Percentiles rank a stretch among this genome's conserved stretches.
Conservation (phyloP, 1,140 invertebrate species). For the Zaprionus camerounensis region DNA sequence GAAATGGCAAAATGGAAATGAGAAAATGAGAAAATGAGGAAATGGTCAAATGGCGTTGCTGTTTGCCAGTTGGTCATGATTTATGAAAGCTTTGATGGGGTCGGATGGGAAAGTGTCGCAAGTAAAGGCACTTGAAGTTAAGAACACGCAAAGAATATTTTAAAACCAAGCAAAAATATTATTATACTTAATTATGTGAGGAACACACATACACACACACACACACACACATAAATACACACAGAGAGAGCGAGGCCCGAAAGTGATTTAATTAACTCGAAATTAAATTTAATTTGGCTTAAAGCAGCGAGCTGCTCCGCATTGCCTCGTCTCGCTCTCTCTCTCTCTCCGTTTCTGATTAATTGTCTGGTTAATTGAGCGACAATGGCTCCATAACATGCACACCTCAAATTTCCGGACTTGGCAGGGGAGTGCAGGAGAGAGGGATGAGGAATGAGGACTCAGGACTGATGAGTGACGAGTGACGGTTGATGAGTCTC, state of each 20-base stretch:
- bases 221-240: background rate
- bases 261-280: constrained; percentile 43
- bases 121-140: background rate
- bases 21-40: background rate
- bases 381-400: constrained; percentile 40
- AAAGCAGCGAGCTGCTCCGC: constrained; percentile 12
- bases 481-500: background rate
- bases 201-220: background rate
- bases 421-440: background rate
- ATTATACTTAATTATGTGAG: background rate
- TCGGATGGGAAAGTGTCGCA: too few relatives aligned
- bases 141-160: background rate
- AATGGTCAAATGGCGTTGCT: background rate
- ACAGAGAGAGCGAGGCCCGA: constrained; percentile 1
- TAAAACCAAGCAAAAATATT: background rate
- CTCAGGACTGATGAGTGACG: background rate
- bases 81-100: background rate
- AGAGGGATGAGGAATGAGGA: background rate
- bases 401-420: constrained; percentile 29
- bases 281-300: constrained; percentile 52
- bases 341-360: constrained; percentile 38
- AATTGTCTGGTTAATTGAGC: constrained; percentile 65
- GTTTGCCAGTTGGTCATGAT: background rate
- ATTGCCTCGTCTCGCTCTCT: background rate
- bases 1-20: constrained; percentile 6